Percentiles rank a stretch among this genome's conserved stretches.
phyloP scores from a whole-genome alignment of 2,888 invertebrate species.

The Diogma glabrata region DNA sequence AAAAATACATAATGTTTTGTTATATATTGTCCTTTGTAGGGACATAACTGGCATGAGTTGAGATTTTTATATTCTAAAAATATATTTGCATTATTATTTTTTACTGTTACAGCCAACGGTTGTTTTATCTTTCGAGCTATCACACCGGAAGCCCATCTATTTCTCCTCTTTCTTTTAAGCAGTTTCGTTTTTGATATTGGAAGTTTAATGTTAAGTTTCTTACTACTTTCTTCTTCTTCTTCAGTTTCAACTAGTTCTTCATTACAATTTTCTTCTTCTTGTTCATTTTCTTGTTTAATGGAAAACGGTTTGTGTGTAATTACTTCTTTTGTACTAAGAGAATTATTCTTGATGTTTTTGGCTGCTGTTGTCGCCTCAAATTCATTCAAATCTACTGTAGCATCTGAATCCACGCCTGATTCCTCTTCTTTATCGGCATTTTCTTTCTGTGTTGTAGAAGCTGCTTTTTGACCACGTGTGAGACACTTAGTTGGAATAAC shows the following conservation, averaged over 20 bases:
- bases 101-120: neutral
- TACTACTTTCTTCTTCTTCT: constrained; percentile 5
- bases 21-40: constrained; percentile 12
- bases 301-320: neutral
- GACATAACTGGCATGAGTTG: constrained; percentile 26
- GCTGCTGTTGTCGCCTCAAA: too few relatives aligned
- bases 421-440: too few relatives aligned
- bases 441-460: too few relatives aligned
- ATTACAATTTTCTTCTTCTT: neutral
- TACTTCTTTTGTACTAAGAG: neutral
- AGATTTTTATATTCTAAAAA: constrained; percentile 18
- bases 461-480: too few relatives aligned
- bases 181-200: too few relatives aligned
- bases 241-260: constrained; percentile 4
- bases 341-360: too few relatives aligned
- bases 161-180: neutral
- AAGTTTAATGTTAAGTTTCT: neutral
- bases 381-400: too few relatives aligned
- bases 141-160: neutral
- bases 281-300: neutral
- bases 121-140: neutral
- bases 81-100: constrained; percentile 9
- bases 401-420: too few relatives aligned
- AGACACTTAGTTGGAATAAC: constrained; percentile 1
- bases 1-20: constrained; percentile 54